phyloP scores from a whole-genome alignment of 2,797 vertebrate genomes.

The Lepus townsendii region DNA sequence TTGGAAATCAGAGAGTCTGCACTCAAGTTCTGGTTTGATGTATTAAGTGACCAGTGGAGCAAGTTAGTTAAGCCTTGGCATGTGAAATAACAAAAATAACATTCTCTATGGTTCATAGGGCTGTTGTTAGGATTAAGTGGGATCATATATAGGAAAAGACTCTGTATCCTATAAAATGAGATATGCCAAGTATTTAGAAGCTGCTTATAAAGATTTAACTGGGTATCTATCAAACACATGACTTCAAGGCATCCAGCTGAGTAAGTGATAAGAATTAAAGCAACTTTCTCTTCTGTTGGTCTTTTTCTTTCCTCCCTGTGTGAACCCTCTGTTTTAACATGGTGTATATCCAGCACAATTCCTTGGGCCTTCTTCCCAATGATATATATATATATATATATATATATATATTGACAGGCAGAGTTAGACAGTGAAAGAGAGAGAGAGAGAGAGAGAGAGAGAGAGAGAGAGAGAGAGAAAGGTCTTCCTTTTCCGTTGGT shows the following conservation, averaged over 20 bases:
- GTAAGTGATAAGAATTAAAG: constrained; percentile 62
- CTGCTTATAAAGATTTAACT: constrained; percentile 28
- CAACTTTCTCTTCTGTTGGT: neutral
- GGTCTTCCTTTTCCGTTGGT: no score
- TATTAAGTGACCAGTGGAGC: constrained; percentile 50
- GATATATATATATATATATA: neutral
- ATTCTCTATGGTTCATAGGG: constrained; percentile 16
- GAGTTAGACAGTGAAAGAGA: no score
- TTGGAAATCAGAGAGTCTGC: constrained; percentile 45
- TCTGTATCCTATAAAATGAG: constrained; percentile 45
- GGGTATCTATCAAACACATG: constrained; percentile 58
- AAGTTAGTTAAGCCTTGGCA: constrained; percentile 45
- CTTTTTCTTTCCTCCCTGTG: neutral
- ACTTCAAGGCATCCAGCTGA: constrained; percentile 41
- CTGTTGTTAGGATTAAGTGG: constrained; percentile 17
- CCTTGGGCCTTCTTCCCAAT: constrained; percentile 53
- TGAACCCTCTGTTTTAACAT: constrained; percentile 56
- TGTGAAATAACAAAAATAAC: constrained; percentile 50
- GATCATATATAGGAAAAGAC: constrained; percentile 40
- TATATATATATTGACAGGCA: no score
- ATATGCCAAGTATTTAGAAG: constrained; percentile 48
- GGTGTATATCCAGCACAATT: constrained; percentile 7
- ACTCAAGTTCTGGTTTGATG: constrained; percentile 6
- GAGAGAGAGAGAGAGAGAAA: no score
- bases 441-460: no score